phyloP scores from a whole-genome alignment of 2,113 vertebrate species.

The Hyaena hyaena region DNA sequence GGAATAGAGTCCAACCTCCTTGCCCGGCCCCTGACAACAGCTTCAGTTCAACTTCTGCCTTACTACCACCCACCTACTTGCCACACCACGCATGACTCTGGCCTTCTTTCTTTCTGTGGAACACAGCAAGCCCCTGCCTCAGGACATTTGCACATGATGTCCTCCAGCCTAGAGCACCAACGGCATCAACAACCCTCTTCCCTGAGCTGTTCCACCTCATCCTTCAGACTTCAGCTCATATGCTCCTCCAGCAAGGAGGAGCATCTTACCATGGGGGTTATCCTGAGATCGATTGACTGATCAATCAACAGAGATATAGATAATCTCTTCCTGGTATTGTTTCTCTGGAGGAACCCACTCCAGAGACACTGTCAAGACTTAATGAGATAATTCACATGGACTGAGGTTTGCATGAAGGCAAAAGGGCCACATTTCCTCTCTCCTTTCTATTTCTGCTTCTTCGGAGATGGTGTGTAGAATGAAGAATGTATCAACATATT shows the following conservation, averaged over 20 bases:
- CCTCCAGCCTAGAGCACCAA: too few species aligned
- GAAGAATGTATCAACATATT: too few species aligned
- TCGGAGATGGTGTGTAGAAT: neutral
- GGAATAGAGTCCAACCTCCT: neutral
- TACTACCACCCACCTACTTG: neutral
- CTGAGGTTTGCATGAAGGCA: neutral
- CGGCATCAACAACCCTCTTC: neutral
- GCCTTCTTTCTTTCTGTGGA: neutral
- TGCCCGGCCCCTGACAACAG: neutral
- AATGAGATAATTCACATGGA: neutral
- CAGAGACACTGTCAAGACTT: neutral
- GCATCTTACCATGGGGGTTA: neutral
- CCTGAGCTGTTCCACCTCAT: neutral
- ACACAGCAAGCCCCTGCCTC: neutral
- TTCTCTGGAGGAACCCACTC: neutral
- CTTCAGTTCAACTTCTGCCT: neutral
- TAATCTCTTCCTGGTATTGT: neutral
- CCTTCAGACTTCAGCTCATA: neutral
- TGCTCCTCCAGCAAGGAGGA: neutral
- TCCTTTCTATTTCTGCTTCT: neutral
- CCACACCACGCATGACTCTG: neutral
- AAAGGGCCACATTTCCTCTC: neutral
- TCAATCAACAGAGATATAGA: neutral
- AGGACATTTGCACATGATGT: too few species aligned
- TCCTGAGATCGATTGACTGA: too few species aligned